Evolutionary conservation across 2,797 vertebrate species (phyloP), one percentile per base, ranked within the genome.

Genomic region (Taenioides sp.): DNA sequence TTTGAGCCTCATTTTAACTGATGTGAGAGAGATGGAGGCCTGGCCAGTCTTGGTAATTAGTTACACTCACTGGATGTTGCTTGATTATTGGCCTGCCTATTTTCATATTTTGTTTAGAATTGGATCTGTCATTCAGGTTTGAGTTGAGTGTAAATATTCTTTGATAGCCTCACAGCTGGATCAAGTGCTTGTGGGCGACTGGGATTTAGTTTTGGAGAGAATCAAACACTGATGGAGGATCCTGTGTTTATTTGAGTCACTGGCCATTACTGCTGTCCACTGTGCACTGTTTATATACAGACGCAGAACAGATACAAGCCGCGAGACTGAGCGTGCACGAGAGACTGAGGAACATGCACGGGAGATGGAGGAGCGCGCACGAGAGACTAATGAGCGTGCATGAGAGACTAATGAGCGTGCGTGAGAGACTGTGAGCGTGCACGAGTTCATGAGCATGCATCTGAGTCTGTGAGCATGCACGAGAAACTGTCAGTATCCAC

Each of bases 241-340:
- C 86, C 86, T 89, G 61, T 94, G 93, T 94, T 94, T 94, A 94
- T 94, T 94, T 94, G 90, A 93, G 92, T 91, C 90, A 76, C 89
- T 86, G 92, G 92, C 92, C 92, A 93, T 94, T 92, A 93, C 90
- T 91, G 90, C 90, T 89, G 90, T 92, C 91, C 89, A 85, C 91
- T 82, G 84, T 79, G 77, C 75, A 66, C 37, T 92, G 93, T 93
- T 94, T 93, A 93, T 92, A 92, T 81, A 90, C 90, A 90, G 91
- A 92, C 91, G 92, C 86, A 90, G 88, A 91, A 83, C 88, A 90
- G 92, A 89, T 80, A 64, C 75, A 50, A 55, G 52, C 11, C 40
- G 3, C 40, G 43, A 17, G 43, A 5, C 43, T 3, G 43, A 47
- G 43, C 43, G 14, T 17, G 43, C 43, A 14, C 14, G 43, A 47